These are phyloP conservation scores for Thera britannica DNA, from an alignment of 2,888 invertebrate genomes.

Conservation along the genomic window DNA sequence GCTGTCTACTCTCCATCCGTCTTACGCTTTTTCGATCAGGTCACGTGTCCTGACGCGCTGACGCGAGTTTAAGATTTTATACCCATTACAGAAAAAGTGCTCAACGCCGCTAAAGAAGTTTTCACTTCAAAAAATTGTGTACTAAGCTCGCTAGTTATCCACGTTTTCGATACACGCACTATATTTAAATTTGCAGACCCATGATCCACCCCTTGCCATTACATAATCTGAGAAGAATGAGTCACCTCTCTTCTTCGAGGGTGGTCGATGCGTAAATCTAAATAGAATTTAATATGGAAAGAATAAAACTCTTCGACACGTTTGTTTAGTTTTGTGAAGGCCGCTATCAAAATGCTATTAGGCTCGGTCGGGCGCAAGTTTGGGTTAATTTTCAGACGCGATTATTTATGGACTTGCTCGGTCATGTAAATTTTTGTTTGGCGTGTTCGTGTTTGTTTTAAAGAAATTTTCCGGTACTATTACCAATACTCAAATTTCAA, in stretches of 20 bases:
- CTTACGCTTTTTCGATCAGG: too few species aligned
- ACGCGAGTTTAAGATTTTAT: too few species aligned
- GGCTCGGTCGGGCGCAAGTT: constrained; percentile 12
- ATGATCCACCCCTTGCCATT: constrained; percentile 11
- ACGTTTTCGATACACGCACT: not conserved
- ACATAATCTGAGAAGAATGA: constrained; percentile 16
- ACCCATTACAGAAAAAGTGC: too few species aligned
- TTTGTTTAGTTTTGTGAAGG: constrained; percentile 19
- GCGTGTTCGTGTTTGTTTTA: constrained; percentile 2
- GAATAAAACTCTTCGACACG: constrained; percentile 6
- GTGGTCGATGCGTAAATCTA: constrained; percentile 14
- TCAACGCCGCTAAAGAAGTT: too few species aligned
- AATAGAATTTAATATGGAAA: constrained; percentile 6
- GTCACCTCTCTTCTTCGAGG: constrained; percentile 12
- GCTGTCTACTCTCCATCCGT: too few species aligned
- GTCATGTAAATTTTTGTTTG: constrained; percentile 20
- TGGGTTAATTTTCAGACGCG: constrained; percentile 20
- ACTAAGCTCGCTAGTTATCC: not conserved
- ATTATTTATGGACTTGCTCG: constrained; percentile 22
- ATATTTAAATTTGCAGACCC: constrained; percentile 6
- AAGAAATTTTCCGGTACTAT: not conserved
- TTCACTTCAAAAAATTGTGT: too few species aligned
- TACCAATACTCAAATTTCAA: too few species aligned
- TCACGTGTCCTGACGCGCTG: too few species aligned
- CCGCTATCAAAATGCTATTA: constrained; percentile 32